Evolutionary conservation across 2,797 vertebrate species (phyloP).

Genomic region (Neosalanx taihuensis): DNA sequence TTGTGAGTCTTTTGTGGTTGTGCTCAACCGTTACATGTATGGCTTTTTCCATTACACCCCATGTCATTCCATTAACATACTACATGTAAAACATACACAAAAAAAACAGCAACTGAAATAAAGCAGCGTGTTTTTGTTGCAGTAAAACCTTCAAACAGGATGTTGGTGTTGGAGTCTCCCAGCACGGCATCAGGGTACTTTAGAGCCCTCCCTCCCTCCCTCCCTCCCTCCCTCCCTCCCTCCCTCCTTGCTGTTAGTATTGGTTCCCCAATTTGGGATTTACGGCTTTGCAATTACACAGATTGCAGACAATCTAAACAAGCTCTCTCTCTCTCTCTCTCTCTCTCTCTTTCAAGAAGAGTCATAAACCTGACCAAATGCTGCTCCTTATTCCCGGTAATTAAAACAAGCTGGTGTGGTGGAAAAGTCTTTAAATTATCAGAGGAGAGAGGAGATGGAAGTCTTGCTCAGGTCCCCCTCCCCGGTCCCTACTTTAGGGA

Average conservation of each 20-base stretch:
- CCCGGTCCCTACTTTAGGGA: slow-evolving; percentile 56
- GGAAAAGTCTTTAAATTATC: slow-evolving; percentile 74
- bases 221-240: too few species aligned
- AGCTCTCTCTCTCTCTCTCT: slow-evolving; percentile 56
- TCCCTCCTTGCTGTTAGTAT: slow-evolving; percentile 57
- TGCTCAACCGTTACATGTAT: neutral
- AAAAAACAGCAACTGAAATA: too few species aligned
- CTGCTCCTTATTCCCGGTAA: slow-evolving; percentile 79
- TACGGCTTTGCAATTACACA: slow-evolving; percentile 70
- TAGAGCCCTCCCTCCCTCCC: slow-evolving; percentile 28
- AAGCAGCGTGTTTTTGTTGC: too few species aligned
- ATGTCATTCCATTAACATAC: too few species aligned
- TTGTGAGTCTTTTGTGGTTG: neutral
- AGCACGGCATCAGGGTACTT: neutral
- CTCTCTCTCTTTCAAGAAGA: too few species aligned
- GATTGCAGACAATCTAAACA: slow-evolving; percentile 66
- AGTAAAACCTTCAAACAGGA: too few species aligned
- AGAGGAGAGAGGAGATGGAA: slow-evolving; percentile 66
- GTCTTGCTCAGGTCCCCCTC: slow-evolving; percentile 52
- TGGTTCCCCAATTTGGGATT: slow-evolving; percentile 66
- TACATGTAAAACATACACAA: too few species aligned
- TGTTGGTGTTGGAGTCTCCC: too few species aligned
- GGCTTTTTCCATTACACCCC: neutral
- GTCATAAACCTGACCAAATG: slow-evolving; percentile 81
- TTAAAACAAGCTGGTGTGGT: slow-evolving; percentile 82